Conservation (phyloP, 2,113 vertebrate species). For the Python bivittatus region DNA sequence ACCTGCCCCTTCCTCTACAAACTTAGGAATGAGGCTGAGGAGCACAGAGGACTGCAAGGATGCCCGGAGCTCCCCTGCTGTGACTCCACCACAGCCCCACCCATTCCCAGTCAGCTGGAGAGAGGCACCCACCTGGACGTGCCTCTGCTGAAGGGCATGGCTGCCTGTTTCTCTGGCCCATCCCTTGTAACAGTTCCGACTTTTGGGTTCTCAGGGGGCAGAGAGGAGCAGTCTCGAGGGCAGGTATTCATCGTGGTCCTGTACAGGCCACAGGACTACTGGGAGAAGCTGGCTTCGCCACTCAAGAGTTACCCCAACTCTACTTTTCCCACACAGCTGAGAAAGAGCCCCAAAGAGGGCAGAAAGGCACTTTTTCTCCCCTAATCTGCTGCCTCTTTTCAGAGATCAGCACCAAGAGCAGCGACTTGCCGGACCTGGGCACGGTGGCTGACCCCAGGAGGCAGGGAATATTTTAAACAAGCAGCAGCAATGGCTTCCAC, state of each 20-base stretch:
- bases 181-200: too few species aligned
- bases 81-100: neutral
- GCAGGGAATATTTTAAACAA: neutral
- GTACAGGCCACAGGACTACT: neutral
- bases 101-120: neutral
- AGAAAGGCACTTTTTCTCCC: neutral
- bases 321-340: neutral
- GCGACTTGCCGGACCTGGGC: fast-evolving
- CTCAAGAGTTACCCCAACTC: too few species aligned
- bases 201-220: neutral
- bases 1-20: neutral
- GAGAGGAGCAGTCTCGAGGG: too few species aligned
- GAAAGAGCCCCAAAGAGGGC: neutral
- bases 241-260: neutral
- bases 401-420: neutral
- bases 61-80: neutral
- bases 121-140: neutral
- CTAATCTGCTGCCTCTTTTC: too few species aligned
- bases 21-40: neutral
- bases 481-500: neutral
- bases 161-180: neutral
- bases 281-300: too few species aligned
- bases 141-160: neutral
- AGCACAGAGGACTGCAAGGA: neutral
- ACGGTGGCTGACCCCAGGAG: neutral